Evolutionary conservation across 2,888 invertebrate genomes (phyloP), one percentile per base, ranked within the genome.

Genomic region (Harpagoxenus sublaevis): DNA sequence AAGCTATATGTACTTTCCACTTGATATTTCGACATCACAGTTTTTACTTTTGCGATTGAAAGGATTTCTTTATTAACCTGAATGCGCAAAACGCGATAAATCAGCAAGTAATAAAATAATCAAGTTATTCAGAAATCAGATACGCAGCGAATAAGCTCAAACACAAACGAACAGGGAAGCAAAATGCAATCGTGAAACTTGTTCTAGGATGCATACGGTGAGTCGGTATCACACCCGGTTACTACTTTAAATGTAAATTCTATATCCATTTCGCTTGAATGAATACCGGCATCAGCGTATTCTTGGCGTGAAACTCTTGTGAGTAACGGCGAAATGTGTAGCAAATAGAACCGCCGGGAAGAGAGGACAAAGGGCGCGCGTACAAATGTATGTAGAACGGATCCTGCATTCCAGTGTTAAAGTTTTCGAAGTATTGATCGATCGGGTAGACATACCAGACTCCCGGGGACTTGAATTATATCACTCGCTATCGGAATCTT

Each of bases 191-290:
- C 66, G 31, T 31, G 57, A 73, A 73, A 60, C 70, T 70, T 73
- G 60, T 48, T 57, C 63, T 12, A 8, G 45, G 73, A 18, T 23
- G 18, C 28, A 73, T 71, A 45, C 23, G 23, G 71, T 10, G 35
- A 45, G 57, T 68, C 12, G 9, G 53, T 35, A 60, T 73, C 48
- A 79, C 45, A 73, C 42, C 28, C 60, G 48, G 65, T 60, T 79
- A 60, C 79, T 79, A 79, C 57, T 79, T 79, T 79, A 79, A 79
- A 79, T 79, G 79, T 79, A 79, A 79, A 79, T 79, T 79, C 60
- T 60, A 71, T 79, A 79, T 79, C 79, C 71, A 79, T 73, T 73
- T 71, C 60, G 48, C 60, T 79, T 60, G 73, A 60, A 79, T 73
- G 35, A 73, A 73, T 48, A 39, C 71, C 45, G 4, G 55, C 45